Evolutionary conservation across 2,113 vertebrate genomes (phyloP).

Genomic region (Piaya cayana): DNA sequence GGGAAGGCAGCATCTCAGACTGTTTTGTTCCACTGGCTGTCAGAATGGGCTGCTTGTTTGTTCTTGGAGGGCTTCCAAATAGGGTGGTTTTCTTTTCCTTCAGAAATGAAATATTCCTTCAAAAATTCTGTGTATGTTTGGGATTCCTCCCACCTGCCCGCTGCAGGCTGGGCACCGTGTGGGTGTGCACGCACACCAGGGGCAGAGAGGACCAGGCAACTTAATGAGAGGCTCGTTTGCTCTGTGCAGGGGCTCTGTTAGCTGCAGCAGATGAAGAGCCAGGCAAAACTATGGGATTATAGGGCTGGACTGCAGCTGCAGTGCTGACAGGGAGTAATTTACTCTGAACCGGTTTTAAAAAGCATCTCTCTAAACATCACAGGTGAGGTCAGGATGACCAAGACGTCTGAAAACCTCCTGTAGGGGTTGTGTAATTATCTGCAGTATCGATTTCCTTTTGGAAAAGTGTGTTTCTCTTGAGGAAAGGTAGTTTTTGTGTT

Average conservation of each 20-base stretch:
- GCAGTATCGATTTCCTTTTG: neutral
- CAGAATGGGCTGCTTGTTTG: slow-evolving; percentile 26
- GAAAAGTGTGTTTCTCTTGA: neutral
- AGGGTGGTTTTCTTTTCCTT: neutral
- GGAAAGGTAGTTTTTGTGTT: neutral
- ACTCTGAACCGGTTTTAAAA: neutral
- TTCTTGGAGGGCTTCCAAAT: slow-evolving; percentile 8
- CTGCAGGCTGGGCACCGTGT: neutral
- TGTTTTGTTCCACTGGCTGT: neutral
- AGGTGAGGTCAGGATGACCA: neutral
- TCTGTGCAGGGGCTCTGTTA: neutral
- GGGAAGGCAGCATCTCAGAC: neutral
- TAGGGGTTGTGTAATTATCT: neutral
- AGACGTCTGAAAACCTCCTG: neutral
- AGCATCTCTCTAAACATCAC: neutral
- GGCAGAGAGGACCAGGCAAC: neutral
- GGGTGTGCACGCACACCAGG: rapidly evolving
- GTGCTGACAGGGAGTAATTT: neutral
- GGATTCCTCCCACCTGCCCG: neutral
- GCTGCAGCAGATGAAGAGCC: neutral
- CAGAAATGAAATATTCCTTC: neutral
- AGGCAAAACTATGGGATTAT: rapidly evolving
- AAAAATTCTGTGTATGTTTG: neutral
- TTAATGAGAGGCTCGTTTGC: rapidly evolving
- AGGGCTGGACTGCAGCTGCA: neutral